These are phyloP conservation scores for Calonectris borealis DNA, from an alignment of 2,113 vertebrate genomes.

Conservation along the genomic window DNA sequence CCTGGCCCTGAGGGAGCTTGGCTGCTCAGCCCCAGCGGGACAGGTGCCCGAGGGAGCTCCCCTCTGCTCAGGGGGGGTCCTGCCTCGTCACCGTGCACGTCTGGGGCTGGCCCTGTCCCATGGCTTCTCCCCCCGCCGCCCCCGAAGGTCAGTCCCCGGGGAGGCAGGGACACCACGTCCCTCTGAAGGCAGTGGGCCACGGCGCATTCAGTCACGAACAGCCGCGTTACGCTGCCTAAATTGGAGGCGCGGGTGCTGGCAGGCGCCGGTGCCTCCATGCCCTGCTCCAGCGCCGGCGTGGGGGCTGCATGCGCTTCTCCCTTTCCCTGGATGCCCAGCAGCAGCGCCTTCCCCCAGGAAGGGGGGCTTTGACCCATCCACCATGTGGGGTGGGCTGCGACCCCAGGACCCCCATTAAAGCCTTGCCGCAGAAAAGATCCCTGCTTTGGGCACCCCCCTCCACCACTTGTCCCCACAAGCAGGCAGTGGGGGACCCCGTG, in stretches of 20 bases:
- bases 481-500: neutral
- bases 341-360: neutral
- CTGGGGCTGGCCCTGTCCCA: neutral
- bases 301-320: neutral
- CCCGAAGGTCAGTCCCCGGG: neutral
- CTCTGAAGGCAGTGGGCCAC: neutral
- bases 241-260: neutral
- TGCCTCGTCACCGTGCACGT: accelerated
- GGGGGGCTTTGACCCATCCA: neutral
- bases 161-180: neutral
- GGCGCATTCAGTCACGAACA: neutral
- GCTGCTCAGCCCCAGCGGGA: neutral
- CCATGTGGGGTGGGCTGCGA: accelerated
- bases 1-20: too few species aligned
- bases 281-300: neutral
- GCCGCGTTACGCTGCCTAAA: neutral
- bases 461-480: accelerated
- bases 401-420: neutral
- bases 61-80: neutral
- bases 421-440: neutral
- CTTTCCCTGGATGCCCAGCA: neutral
- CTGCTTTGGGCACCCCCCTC: neutral
- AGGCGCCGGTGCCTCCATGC: accelerated
- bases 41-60: neutral
- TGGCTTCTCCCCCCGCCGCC: neutral